Evolutionary conservation across 2,888 invertebrate species (phyloP), one percentile per base, ranked within the genome.

Genomic region (Pristionchus fissidentatus): DNA sequence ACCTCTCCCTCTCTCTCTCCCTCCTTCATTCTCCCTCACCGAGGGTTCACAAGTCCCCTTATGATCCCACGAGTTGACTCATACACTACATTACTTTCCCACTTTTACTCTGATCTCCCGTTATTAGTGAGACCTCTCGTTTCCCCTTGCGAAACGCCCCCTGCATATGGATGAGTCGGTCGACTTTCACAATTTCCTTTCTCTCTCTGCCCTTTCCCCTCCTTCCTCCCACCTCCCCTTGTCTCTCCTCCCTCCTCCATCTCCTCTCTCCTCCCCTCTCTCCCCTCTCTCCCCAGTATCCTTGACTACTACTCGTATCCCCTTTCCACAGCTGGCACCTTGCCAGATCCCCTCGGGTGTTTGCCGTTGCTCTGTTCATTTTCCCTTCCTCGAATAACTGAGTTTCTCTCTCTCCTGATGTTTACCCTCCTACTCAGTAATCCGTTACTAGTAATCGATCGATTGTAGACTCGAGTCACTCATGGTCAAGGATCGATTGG

Each of bases 161-260:
- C n/a, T n/a, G n/a, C n/a, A 85, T 92, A 92, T 83, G 92, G 92
- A 8, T 92, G 92, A n/a, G 92, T 92, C 55, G 38, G 55, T 78
- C 35, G 26, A 38, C 38, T 78, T 46, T 78, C 38, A 38, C 29
- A 41, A 55, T 78, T 8, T 22, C 78, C 32, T 77, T 32, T 46
- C 55, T 35, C 38, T 29, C 55, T 35, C 46, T 41, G 15, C 62
- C 10, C 19, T 29, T 10, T 55, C 29, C 43, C 26, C 60, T 41
- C 15, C 62, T 29, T 43, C 35, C 35, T 35, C 32, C 8, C 60
- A 4, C 22, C n/a, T n/a, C n/a, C n/a, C n/a, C n/a, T n/a, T n/a
- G n/a, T n/a, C n/a, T n/a, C n/a, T n/a, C n/a, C n/a, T n/a, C n/a
- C n/a, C n/a, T n/a, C 38, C 38, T 70, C 35, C 13, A 10, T 15